Conservation (phyloP, 2,113 vertebrate genomes). For the Smithornis capensis region DNA sequence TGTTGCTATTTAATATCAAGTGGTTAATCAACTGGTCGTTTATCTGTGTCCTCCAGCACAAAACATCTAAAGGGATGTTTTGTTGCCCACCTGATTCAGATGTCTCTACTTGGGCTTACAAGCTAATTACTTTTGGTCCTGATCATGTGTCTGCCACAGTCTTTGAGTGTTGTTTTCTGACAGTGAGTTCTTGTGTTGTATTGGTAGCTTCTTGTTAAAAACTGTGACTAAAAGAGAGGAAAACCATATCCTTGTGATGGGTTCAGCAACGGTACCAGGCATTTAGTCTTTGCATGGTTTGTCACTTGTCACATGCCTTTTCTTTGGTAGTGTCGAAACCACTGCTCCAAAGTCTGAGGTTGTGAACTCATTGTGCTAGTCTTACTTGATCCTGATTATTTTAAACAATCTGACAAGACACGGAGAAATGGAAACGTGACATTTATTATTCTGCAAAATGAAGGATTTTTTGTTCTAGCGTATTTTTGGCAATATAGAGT, state of each 20-base stretch:
- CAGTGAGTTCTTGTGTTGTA: neutral
- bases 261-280: neutral
- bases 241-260: neutral
- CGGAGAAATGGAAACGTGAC: constrained; percentile 48
- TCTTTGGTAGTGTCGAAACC: neutral
- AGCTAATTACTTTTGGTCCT: neutral
- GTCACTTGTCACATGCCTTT: too few relatives aligned
- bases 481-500: constrained; percentile 58
- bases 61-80: neutral
- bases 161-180: neutral
- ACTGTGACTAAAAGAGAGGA: neutral
- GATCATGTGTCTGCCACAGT: neutral
- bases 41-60: neutral
- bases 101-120: neutral
- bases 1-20: neutral
- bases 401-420: constrained; percentile 50
- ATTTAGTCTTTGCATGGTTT: neutral
- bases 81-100: neutral
- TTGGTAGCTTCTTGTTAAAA: neutral
- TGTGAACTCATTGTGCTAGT: neutral
- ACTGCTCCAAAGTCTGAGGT: neutral
- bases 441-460: constrained; percentile 50
- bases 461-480: constrained; percentile 51
- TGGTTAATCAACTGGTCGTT: neutral
- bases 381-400: constrained; percentile 45